Percentiles rank a stretch among this genome's conserved stretches.
Evolutionary conservation across 2,888 invertebrate species (phyloP).

Genomic region (Pollenia angustigena): DNA sequence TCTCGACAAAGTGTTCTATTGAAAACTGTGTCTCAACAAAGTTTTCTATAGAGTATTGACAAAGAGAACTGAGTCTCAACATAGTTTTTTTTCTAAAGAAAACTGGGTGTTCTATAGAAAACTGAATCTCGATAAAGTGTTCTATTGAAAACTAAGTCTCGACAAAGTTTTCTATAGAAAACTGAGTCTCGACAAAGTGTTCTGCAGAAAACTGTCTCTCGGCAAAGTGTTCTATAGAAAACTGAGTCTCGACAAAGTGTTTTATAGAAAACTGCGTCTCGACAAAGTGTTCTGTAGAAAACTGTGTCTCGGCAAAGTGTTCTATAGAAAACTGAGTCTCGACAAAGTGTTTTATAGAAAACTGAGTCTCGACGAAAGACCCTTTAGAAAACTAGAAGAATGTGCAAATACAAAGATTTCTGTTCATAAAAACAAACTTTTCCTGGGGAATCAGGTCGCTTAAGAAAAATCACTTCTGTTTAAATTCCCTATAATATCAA

Average conservation of each 20-base stretch:
- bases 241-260: background rate
- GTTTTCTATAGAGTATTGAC: background rate
- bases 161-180: background rate
- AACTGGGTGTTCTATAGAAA: too few relatives aligned
- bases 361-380: too few relatives aligned
- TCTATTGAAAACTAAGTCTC: too few relatives aligned
- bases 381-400: too few relatives aligned
- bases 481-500: constrained; percentile 13
- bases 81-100: background rate
- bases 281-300: background rate
- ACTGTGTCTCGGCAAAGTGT: background rate
- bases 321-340: background rate
- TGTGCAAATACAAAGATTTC: too few relatives aligned
- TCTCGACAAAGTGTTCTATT: background rate
- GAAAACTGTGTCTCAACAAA: background rate
- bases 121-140: background rate
- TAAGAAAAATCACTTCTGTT: background rate
- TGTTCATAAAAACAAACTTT: too few relatives aligned
- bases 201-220: background rate
- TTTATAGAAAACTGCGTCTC: too few relatives aligned
- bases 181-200: background rate
- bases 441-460: too few relatives aligned
- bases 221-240: background rate
- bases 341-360: background rate
- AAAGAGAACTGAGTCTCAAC: too few relatives aligned